Evolutionary conservation across 2,797 vertebrate species (phyloP).

Genomic region (Clarias laeviceps): DNA sequence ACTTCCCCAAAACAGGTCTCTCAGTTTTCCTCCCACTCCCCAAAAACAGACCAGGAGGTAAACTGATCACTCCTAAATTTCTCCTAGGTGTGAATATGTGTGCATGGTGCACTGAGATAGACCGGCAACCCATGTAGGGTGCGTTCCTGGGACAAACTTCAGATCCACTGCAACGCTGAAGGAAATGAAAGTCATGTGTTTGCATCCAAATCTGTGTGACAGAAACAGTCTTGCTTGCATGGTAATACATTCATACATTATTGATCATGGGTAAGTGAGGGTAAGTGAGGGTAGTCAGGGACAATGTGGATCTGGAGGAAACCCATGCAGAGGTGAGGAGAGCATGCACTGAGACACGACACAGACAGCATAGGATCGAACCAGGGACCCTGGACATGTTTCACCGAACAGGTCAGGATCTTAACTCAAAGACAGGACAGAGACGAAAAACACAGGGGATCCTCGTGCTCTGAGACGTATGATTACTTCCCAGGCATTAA

Average conservation of each 20-base stretch:
- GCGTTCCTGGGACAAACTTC: background rate
- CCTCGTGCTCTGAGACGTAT: conserved; percentile 72
- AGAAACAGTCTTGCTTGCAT: background rate
- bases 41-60: background rate
- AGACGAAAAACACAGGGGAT: conserved; percentile 60
- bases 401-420: conserved; percentile 41
- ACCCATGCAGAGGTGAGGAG: too few relatives aligned
- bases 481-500: conserved; percentile 77
- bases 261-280: background rate
- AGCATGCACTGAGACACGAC: background rate
- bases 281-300: background rate
- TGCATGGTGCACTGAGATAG: background rate
- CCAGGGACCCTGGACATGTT: background rate
- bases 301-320: background rate
- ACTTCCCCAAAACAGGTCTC: background rate
- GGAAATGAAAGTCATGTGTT: background rate
- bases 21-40: background rate
- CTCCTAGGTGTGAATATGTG: background rate
- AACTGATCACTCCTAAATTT: background rate
- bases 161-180: background rate
- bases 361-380: background rate
- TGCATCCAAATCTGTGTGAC: background rate
- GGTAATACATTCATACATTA: background rate
- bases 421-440: conserved; percentile 47
- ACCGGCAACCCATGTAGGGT: background rate